These are phyloP conservation scores for Pimephales promelas DNA, from an alignment of 2,113 vertebrate genomes.

Conservation along the genomic window DNA sequence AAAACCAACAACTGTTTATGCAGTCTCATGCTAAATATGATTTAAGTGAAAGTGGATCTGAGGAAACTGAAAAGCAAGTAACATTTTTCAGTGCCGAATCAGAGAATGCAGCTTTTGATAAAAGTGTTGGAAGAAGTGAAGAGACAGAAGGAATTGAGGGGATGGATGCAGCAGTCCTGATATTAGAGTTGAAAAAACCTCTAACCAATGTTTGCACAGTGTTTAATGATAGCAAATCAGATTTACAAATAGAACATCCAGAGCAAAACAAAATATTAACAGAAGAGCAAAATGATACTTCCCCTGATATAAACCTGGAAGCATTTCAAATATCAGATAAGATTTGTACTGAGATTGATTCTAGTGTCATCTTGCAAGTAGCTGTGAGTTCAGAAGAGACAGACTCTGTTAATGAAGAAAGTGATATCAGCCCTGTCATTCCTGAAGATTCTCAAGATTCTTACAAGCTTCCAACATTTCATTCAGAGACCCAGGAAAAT, in stretches of 20 bases:
- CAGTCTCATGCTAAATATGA: neutral
- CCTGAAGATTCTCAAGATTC: too few species aligned
- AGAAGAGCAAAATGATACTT: neutral
- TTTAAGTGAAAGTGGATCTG: neutral
- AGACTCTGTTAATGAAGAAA: neutral
- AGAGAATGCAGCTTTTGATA: neutral
- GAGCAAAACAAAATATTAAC: neutral
- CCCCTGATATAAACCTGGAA: constrained; percentile 1
- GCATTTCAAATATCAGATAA: neutral
- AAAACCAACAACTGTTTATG: neutral
- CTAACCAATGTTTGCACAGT: too few species aligned
- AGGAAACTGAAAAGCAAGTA: constrained; percentile 7
- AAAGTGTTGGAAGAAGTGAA: neutral
- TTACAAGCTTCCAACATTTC: too few species aligned
- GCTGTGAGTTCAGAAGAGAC: neutral
- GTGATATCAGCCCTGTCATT: neutral
- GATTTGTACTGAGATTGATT: too few species aligned
- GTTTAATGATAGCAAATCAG: too few species aligned
- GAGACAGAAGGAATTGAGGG: neutral
- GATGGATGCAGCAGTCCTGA: neutral
- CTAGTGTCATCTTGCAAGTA: too few species aligned
- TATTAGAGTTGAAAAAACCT: constrained; percentile 4
- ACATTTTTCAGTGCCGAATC: neutral
- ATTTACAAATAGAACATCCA: neutral
- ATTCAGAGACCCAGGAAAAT: neutral